These are phyloP conservation scores for Leuciscus waleckii DNA, from an alignment of 2,797 vertebrate genomes.

Conservation along the genomic window DNA sequence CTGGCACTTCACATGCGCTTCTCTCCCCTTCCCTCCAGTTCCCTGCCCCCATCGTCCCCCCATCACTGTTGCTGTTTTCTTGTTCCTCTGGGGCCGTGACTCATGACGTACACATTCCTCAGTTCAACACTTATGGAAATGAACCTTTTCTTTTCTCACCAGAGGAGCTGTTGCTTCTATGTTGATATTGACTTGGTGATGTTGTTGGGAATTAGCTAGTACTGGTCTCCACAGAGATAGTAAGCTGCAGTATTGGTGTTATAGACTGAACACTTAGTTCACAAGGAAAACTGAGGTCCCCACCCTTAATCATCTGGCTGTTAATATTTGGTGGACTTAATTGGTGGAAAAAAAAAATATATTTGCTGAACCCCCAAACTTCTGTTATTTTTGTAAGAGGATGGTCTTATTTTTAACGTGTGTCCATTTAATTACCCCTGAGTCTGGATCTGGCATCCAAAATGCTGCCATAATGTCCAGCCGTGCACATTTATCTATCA, in stretches of 20 bases:
- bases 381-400: neutral
- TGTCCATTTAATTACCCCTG: neutral
- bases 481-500: constrained; percentile 34
- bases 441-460: neutral
- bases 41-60: neutral
- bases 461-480: constrained; percentile 11
- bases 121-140: constrained; percentile 18
- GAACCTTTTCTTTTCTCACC: neutral
- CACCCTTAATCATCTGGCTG: constrained; percentile 16
- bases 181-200: neutral
- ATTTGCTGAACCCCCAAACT: neutral
- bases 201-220: neutral
- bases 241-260: neutral
- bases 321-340: neutral
- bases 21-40: neutral
- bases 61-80: constrained; percentile 1
- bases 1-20: neutral
- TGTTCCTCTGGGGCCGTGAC: constrained; percentile 47
- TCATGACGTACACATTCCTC: constrained; percentile 42
- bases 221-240: neutral
- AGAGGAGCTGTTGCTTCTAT: neutral
- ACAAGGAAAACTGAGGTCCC: neutral
- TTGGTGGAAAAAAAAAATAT: no score
- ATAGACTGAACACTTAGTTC: neutral
- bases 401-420: neutral